These are phyloP conservation scores for Zhuqinia jingwanae DNA, from an alignment of 2,888 invertebrate species.

Conservation along the genomic window DNA sequence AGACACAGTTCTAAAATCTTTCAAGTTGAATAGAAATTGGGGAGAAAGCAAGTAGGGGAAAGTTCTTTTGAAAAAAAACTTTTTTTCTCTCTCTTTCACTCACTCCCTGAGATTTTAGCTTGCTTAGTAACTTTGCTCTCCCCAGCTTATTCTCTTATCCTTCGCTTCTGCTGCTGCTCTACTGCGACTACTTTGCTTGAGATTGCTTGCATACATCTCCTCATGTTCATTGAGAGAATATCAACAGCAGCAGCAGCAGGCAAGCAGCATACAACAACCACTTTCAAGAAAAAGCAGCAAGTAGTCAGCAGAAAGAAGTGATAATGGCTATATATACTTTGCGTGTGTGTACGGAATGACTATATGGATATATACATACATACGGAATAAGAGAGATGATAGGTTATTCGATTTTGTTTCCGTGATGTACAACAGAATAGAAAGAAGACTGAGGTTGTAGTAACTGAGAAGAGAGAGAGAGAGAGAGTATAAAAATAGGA, in stretches of 20 bases:
- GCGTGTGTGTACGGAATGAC: not conserved
- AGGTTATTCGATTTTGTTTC: conserved; percentile 50
- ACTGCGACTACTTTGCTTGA: conserved; percentile 15
- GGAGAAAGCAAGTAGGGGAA: conserved; percentile 70
- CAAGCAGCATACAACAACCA: not conserved
- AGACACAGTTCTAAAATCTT: conserved; percentile 69
- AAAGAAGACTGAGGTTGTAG: too few species aligned
- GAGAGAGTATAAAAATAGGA: conserved; percentile 34
- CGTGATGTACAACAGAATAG: conserved; percentile 39
- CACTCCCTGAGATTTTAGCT: conserved; percentile 69
- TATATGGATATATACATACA: not conserved
- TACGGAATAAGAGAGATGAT: conserved; percentile 1
- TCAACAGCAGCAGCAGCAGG: not conserved
- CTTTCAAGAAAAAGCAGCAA: conserved; percentile 16
- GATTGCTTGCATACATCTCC: conserved; percentile 56
- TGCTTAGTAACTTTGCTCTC: conserved; percentile 61
- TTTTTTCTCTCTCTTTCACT: too few species aligned
- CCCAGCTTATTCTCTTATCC: conserved; percentile 27
- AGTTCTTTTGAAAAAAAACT: conserved; percentile 68
- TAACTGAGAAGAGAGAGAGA: conserved; percentile 34
- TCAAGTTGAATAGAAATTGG: conserved; percentile 69
- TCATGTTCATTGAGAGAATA: conserved; percentile 45
- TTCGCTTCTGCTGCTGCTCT: not conserved
- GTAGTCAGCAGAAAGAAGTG: not conserved
- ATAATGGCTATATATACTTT: not conserved